These are phyloP conservation scores for Alexandromys fortis DNA, from an alignment of 2,113 vertebrate species.

Conservation along the genomic window DNA sequence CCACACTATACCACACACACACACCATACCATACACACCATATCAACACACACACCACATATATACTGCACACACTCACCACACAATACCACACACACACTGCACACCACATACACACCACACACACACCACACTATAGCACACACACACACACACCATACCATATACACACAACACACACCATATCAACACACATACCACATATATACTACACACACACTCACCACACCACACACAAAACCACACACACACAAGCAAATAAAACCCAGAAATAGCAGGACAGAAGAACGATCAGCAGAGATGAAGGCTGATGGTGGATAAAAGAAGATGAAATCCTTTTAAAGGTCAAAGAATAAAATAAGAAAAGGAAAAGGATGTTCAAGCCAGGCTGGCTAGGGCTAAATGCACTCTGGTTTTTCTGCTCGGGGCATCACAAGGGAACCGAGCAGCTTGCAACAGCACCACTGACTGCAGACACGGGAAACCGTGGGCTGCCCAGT, in stretches of 20 bases:
- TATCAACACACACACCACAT: not conserved
- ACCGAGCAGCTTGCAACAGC: not conserved
- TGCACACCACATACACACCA: not conserved
- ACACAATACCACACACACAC: not conserved
- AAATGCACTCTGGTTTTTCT: not conserved
- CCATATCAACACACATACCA: not conserved
- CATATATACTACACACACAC: not conserved
- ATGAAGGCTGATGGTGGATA: not conserved
- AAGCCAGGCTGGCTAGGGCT: not conserved
- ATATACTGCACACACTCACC: not conserved
- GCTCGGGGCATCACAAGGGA: not conserved
- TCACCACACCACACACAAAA: not conserved
- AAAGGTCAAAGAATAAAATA: slow-evolving; percentile 6
- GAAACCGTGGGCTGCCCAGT: not conserved
- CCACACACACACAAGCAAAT: not conserved
- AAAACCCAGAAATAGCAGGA: not conserved
- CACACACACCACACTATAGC: not conserved
- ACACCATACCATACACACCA: too few relatives aligned
- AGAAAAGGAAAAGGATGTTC: not conserved
- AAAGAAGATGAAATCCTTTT: not conserved
- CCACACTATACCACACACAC: not conserved
- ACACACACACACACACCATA: not conserved
- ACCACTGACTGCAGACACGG: not conserved
- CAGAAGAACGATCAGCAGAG: not conserved
- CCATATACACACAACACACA: too few relatives aligned